These are phyloP conservation scores for Hippopotamyrus pictus DNA, from an alignment of 2,797 vertebrate genomes.

Conservation along the genomic window DNA sequence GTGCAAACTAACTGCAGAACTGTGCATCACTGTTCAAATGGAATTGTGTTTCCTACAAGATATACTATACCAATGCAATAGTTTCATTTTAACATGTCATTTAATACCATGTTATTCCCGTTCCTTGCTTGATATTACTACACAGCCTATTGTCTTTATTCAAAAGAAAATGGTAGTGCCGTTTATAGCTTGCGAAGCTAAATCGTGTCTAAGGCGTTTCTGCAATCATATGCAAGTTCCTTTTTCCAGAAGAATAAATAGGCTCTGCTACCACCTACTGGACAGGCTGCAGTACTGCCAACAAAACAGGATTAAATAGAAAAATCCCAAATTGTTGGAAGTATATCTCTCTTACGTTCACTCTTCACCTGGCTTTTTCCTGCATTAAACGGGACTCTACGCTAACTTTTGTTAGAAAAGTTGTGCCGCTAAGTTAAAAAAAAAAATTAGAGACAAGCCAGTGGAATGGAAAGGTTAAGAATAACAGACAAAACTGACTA, in stretches of 20 bases:
- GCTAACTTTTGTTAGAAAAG: too few species aligned
- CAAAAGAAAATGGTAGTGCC: background rate
- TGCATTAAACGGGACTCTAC: background rate
- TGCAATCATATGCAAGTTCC: background rate
- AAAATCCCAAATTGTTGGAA: background rate
- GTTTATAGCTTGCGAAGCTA: background rate
- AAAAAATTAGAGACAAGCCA: background rate
- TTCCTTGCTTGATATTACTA: background rate
- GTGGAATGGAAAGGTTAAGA: background rate
- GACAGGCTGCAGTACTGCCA: background rate
- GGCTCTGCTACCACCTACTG: slow-evolving; percentile 14
- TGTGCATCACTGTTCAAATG: background rate
- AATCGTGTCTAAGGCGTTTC: background rate
- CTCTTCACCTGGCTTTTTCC: background rate
- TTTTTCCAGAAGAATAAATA: background rate
- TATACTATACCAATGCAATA: background rate
- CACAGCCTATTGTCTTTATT: background rate
- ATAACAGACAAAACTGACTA: background rate
- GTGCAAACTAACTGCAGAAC: background rate
- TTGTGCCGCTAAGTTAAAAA: background rate
- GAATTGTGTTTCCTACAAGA: background rate
- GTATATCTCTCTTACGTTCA: background rate
- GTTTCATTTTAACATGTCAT: background rate
- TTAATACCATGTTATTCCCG: background rate
- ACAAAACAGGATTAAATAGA: background rate